phyloP scores from a whole-genome alignment of 2,113 vertebrate genomes.

The Sinocyclocheilus grahami region DNA sequence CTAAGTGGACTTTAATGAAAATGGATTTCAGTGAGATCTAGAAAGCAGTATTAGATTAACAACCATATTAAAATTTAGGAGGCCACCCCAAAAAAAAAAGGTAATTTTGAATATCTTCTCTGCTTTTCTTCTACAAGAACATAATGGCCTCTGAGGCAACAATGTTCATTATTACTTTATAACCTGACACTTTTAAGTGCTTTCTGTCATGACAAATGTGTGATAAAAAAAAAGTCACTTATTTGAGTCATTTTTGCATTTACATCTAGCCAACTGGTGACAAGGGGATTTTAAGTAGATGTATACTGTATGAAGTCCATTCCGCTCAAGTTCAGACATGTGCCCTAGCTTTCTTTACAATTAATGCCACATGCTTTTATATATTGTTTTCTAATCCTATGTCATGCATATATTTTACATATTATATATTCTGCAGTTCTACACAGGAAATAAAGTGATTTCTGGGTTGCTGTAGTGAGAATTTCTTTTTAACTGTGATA shows the following conservation, averaged over 20 bases:
- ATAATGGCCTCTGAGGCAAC: neutral
- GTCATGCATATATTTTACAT: neutral
- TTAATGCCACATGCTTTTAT: neutral
- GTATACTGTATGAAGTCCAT: neutral
- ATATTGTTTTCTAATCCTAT: neutral
- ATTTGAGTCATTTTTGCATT: neutral
- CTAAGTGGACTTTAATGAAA: neutral
- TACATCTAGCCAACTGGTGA: neutral
- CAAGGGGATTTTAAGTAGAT: neutral
- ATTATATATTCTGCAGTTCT: neutral
- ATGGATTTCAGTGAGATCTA: neutral
- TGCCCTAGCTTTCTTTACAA: neutral
- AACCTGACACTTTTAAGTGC: slow-evolving; percentile 15
- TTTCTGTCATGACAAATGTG: slow-evolving; percentile 12
- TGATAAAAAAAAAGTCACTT: neutral
- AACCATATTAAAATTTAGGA: neutral
- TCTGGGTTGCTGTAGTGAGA: neutral
- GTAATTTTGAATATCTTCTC: neutral
- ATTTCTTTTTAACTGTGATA: neutral
- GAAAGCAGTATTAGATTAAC: neutral
- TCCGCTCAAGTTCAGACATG: neutral
- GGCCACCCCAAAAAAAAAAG: neutral
- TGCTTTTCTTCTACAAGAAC: neutral
- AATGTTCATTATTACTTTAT: neutral
- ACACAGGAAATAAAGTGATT: neutral